Evolutionary conservation across 1,140 invertebrate species (phyloP).

Genomic region (Pinna nobilis): DNA sequence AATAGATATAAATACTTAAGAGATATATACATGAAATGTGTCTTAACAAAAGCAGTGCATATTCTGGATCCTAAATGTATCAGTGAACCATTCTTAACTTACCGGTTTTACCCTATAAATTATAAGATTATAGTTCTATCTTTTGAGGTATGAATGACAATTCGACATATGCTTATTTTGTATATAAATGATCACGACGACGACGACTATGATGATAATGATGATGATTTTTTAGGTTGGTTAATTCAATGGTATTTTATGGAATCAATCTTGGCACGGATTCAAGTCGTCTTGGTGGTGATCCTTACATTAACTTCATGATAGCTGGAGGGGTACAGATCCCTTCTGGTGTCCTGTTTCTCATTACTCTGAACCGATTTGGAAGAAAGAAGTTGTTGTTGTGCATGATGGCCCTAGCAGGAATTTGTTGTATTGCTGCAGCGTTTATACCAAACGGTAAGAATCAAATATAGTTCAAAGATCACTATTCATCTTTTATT

Average conservation of each 20-base stretch:
- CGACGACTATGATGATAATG: neutral
- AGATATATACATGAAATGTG: no score
- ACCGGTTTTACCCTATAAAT: no score
- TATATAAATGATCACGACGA: no score
- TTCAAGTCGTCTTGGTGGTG: slow-evolving; percentile 84
- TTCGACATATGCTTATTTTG: no score
- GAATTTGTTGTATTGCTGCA: slow-evolving; percentile 73
- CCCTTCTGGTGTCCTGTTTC: slow-evolving; percentile 81
- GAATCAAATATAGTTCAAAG: neutral
- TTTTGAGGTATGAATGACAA: no score
- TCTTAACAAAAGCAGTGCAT: no score
- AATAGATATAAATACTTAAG: no score
- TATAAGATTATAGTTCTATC: no score
- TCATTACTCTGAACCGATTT: slow-evolving; percentile 59
- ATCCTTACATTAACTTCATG: slow-evolving; percentile 85
- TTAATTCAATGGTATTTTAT: slow-evolving; percentile 87
- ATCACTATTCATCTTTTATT: neutral
- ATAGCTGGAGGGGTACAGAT: slow-evolving; percentile 86
- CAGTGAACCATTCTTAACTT: no score
- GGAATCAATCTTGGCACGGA: slow-evolving; percentile 87
- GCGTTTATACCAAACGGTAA: slow-evolving; percentile 35
- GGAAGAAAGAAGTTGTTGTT: slow-evolving; percentile 80
- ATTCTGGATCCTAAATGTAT: no score
- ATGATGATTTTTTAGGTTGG: slow-evolving; percentile 79
- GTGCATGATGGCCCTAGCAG: slow-evolving; percentile 82